Evolutionary conservation across 2,113 vertebrate genomes (phyloP).

Genomic region (Oryzias melastigma): DNA sequence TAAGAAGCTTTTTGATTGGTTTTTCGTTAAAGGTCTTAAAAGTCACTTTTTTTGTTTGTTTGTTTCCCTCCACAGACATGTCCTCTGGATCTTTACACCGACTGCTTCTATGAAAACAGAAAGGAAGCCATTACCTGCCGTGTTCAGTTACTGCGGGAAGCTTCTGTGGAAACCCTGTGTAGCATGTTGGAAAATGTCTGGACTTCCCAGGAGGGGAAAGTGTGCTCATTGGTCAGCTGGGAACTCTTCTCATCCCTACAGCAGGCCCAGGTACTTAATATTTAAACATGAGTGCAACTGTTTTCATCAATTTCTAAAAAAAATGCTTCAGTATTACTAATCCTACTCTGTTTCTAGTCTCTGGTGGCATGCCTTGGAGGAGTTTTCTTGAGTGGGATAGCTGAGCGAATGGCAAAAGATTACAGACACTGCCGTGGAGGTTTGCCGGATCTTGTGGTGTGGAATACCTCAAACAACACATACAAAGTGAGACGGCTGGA

Average conservation of each 20-base stretch:
- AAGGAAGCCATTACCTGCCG: constrained; percentile 76
- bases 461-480: constrained; percentile 74
- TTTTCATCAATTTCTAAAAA: not conserved
- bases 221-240: constrained; percentile 86
- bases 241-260: constrained; percentile 86
- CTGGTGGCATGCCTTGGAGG: constrained; percentile 88
- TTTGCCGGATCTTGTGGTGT: constrained; percentile 93
- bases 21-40: not conserved
- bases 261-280: constrained; percentile 84
- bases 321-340: not conserved
- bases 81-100: constrained; percentile 91
- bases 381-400: constrained; percentile 83
- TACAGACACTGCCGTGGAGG: constrained; percentile 89
- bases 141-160: constrained; percentile 75
- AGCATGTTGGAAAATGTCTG: constrained; percentile 80
- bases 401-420: constrained; percentile 82
- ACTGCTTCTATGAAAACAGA: constrained; percentile 89
- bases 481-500: constrained; percentile 80
- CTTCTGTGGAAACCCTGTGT: constrained; percentile 75
- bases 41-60: not conserved
- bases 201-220: constrained; percentile 83
- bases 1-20: not conserved
- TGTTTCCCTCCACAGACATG: constrained; percentile 67
- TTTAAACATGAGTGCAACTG: not conserved
- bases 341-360: constrained; percentile 72